Evolutionary conservation across 2,888 invertebrate species (phyloP).

Genomic region (Margaritifera margaritifera): DNA sequence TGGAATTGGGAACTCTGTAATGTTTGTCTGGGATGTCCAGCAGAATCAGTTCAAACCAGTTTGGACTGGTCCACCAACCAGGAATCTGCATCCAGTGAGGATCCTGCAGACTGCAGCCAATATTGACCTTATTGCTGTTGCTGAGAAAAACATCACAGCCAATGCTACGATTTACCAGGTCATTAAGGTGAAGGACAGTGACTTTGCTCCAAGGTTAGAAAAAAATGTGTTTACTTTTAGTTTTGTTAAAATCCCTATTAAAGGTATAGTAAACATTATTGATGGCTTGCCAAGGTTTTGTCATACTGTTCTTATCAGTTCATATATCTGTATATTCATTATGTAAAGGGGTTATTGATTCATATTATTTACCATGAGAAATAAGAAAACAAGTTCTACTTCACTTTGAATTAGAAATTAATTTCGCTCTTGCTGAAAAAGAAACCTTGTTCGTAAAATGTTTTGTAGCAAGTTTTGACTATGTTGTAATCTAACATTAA

Average conservation of each 20-base stretch:
- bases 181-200: constrained; percentile 56
- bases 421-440: too few species aligned
- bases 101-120: constrained; percentile 51
- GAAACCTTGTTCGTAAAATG: too few species aligned
- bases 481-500: too few species aligned
- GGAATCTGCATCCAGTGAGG: constrained; percentile 50
- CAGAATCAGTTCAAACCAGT: constrained; percentile 47
- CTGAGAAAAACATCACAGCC: constrained; percentile 39
- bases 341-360: too few species aligned
- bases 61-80: constrained; percentile 57
- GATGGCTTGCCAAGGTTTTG: too few species aligned
- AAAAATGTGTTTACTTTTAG: not conserved
- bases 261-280: too few species aligned
- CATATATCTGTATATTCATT: too few species aligned
- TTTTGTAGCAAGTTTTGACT: too few species aligned
- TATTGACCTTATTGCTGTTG: constrained; percentile 48
- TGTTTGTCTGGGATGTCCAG: constrained; percentile 59
- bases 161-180: constrained; percentile 52
- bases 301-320: too few species aligned
- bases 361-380: too few species aligned
- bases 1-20: constrained; percentile 53
- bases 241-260: not conserved
- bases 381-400: too few species aligned
- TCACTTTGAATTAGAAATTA: too few species aligned
- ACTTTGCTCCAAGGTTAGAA: constrained; percentile 66